Evolutionary conservation across 2,888 invertebrate genomes (phyloP).

Genomic region (Brachypalpus laphriformis): DNA sequence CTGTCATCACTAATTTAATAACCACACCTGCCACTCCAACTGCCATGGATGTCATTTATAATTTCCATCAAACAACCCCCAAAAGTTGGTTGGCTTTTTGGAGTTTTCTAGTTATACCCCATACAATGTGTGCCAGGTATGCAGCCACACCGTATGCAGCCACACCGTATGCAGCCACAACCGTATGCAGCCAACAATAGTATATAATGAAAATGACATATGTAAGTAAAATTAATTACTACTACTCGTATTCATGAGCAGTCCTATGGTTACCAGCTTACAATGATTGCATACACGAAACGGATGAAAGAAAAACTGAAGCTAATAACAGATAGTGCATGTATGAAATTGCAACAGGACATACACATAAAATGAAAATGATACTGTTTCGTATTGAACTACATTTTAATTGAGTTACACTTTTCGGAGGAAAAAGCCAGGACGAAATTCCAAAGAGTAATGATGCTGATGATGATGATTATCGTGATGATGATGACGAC

Average conservation of each 20-base stretch:
- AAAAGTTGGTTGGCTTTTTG: neutral
- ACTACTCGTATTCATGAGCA: neutral
- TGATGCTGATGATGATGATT: neutral
- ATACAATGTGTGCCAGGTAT: neutral
- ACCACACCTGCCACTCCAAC: neutral
- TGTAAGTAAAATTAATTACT: neutral
- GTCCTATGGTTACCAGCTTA: neutral
- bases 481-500: neutral
- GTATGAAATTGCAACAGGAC: neutral
- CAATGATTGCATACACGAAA: neutral
- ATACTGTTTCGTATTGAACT: conserved; percentile 10
- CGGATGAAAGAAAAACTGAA: neutral
- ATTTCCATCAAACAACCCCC: neutral
- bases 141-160: neutral
- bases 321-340: neutral
- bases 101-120: neutral
- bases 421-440: neutral
- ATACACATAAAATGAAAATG: neutral
- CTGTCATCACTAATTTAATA: neutral
- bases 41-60: neutral
- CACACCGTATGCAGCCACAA: neutral
- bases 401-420: conserved; percentile 30
- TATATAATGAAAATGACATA: conserved; percentile 12
- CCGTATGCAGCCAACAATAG: neutral
- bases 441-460: neutral